These are phyloP conservation scores for Maconellicoccus hirsutus DNA, from an alignment of 1,140 invertebrate genomes.

Conservation along the genomic window DNA sequence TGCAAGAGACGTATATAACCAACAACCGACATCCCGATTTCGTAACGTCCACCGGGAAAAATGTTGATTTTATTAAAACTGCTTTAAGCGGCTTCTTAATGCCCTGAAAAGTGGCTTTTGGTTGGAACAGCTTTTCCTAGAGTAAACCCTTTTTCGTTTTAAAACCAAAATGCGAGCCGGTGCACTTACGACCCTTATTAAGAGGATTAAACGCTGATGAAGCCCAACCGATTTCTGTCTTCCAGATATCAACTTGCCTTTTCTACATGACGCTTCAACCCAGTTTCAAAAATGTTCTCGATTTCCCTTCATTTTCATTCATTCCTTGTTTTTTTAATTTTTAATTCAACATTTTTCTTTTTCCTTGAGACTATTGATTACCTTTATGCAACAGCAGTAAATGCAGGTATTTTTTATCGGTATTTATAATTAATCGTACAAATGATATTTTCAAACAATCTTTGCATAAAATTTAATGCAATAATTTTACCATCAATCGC, in stretches of 20 bases:
- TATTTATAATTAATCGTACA: no score
- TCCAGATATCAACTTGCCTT: slow-evolving; percentile 24
- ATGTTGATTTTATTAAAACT: slow-evolving; percentile 23
- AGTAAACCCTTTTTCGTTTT: slow-evolving; percentile 21
- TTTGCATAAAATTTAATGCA: no score
- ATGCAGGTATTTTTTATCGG: no score
- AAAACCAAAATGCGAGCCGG: slow-evolving; percentile 23
- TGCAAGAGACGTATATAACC: not conserved
- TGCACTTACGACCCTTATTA: slow-evolving; percentile 28
- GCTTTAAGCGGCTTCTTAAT: slow-evolving; percentile 20
- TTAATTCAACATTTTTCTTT: not conserved
- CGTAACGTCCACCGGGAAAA: slow-evolving; percentile 19
- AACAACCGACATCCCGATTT: slow-evolving; percentile 2
- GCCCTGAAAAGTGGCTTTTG: slow-evolving; percentile 21
- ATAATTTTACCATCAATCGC: no score
- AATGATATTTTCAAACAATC: no score
- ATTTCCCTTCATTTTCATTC: not conserved
- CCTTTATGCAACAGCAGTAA: no score
- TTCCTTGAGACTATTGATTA: no score
- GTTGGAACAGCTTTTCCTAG: slow-evolving; percentile 14
- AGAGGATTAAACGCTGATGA: slow-evolving; percentile 29
- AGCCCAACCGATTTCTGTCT: slow-evolving; percentile 28
- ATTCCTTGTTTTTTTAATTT: not conserved
- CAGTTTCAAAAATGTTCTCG: not conserved
- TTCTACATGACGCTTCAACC: not conserved